A percentile compares a stretch with the other conserved stretches of the same genome.
Evolutionary conservation across 1,140 invertebrate species (phyloP).

Genomic region (Anadara kagoshimensis): DNA sequence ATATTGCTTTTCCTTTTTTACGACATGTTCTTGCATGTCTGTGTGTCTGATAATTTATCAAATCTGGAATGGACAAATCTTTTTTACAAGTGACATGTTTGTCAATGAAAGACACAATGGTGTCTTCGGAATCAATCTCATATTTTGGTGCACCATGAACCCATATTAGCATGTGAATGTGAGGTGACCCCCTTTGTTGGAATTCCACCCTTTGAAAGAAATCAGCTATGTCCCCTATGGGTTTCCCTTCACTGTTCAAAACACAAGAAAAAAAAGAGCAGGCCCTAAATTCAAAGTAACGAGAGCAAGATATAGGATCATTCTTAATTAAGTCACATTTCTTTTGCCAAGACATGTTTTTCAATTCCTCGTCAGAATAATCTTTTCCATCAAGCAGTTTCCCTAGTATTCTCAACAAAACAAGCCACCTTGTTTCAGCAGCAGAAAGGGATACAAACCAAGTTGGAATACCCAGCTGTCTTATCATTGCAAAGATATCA

Average conservation of each 20-base stretch:
- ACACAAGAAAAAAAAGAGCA: slow-evolving; percentile 16
- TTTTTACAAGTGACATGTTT: slow-evolving; percentile 18
- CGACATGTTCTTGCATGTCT: slow-evolving; percentile 12
- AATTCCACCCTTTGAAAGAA: slow-evolving; percentile 30
- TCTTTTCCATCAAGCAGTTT: not conserved
- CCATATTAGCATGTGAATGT: slow-evolving; percentile 46
- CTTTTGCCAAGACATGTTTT: slow-evolving; percentile 12
- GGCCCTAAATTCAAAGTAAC: slow-evolving; percentile 19
- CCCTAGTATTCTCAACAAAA: too few species aligned
- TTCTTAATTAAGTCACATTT: slow-evolving; percentile 17
- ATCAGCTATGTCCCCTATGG: slow-evolving; percentile 38
- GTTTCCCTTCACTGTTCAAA: not conserved
- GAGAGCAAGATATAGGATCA: slow-evolving; percentile 23
- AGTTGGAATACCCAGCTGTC: not conserved
- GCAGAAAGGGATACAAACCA: not conserved
- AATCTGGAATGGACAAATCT: not conserved
- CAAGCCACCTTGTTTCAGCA: not conserved
- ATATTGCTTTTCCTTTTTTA: not conserved
- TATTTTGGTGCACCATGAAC: slow-evolving; percentile 61
- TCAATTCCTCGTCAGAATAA: not conserved
- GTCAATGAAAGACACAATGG: slow-evolving; percentile 2
- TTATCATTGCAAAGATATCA: slow-evolving; percentile 3
- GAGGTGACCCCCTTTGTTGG: slow-evolving; percentile 33
- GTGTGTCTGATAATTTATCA: slow-evolving; percentile 18
- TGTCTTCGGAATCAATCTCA: too few species aligned